Conservation (phyloP, 1,140 invertebrate genomes). For the Brachionus plicatilis region DNA sequence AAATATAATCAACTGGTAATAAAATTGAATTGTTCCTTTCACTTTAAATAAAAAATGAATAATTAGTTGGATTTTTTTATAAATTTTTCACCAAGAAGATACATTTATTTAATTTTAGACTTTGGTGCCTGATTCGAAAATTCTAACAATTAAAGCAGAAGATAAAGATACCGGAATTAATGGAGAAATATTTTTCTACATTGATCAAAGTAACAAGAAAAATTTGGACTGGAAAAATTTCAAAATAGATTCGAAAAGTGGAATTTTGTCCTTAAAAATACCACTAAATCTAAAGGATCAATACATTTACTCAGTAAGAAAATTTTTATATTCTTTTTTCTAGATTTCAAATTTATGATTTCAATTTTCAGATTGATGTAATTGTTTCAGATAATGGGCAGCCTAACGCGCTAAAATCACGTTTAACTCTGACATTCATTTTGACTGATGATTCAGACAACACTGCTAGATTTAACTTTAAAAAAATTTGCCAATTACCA, state of each 20-base stretch:
- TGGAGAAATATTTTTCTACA: conserved; percentile 13
- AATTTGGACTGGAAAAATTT: conserved; percentile 16
- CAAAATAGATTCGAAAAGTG: not conserved
- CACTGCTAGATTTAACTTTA: not conserved
- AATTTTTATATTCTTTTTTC: no score
- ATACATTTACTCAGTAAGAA: not conserved
- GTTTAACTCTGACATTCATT: not conserved
- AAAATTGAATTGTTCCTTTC: no score
- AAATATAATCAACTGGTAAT: no score
- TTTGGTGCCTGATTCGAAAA: not conserved
- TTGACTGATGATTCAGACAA: conserved; percentile 19
- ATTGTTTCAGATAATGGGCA: conserved; percentile 22
- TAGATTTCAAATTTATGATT: not conserved
- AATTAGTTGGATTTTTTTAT: no score
- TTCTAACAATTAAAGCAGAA: not conserved
- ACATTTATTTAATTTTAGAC: not conserved
- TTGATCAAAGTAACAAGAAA: not conserved
- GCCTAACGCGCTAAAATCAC: not conserved
- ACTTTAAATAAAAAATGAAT: no score
- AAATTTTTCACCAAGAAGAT: no score
- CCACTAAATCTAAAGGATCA: not conserved
- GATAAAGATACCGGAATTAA: conserved; percentile 22
- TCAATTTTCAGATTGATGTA: conserved; percentile 12
- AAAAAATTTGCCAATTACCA: not conserved
- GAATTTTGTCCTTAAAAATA: not conserved